Conservation (phyloP, 2,797 vertebrate species). For the Intellagama lesueurii region DNA sequence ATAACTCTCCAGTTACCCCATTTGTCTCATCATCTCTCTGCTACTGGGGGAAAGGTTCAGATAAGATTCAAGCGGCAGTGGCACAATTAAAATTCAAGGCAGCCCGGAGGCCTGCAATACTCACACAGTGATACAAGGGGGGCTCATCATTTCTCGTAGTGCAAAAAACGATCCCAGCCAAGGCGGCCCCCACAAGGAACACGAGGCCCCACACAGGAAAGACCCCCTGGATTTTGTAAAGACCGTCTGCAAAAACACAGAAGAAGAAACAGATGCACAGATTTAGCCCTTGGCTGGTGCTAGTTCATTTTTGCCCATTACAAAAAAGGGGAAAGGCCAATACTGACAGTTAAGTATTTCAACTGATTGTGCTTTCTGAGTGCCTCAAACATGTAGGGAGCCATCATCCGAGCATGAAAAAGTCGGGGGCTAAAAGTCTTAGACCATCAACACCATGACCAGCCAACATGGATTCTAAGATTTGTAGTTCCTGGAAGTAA, state of each 20-base stretch:
- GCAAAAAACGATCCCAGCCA: conserved; percentile 86
- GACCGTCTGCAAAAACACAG: conserved; percentile 78
- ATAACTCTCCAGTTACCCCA: not conserved
- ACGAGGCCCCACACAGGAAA: conserved; percentile 89
- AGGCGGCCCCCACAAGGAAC: conserved; percentile 79
- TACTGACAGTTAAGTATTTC: not conserved
- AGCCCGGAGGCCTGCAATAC: conserved; percentile 39
- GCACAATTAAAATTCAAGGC: too few species aligned
- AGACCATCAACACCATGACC: too few species aligned
- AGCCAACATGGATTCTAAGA: too few species aligned
- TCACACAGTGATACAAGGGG: conserved; percentile 90
- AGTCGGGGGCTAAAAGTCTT: too few species aligned
- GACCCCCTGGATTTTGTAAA: conserved; percentile 85
- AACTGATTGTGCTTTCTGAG: not conserved
- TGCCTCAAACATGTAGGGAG: not conserved
- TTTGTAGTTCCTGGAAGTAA: too few species aligned
- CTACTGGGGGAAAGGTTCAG: not conserved
- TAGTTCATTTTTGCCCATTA: not conserved
- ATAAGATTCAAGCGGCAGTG: accelerated
- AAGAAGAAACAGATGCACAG: not conserved
- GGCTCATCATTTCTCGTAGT: conserved; percentile 86
- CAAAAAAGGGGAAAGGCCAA: not conserved
- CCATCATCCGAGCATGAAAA: too few species aligned
- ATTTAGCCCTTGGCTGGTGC: not conserved
- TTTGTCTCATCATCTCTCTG: not conserved